phyloP scores from a whole-genome alignment of 1,140 invertebrate species.

The Nephila pilipes region DNA sequence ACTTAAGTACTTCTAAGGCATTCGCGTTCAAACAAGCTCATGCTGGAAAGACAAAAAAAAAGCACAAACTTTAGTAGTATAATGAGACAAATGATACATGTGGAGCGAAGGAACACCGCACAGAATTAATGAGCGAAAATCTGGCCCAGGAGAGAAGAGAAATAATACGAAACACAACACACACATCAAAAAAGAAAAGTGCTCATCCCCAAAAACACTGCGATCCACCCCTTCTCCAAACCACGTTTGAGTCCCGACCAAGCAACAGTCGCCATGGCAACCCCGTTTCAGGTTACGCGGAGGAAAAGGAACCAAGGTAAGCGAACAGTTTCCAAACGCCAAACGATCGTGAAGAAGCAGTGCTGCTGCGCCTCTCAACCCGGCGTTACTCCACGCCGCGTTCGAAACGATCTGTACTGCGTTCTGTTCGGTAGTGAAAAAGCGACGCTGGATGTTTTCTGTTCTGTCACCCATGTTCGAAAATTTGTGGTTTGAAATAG shows the following conservation, averaged over 20 bases:
- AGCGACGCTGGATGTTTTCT: conserved; percentile 9
- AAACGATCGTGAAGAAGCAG: conserved; percentile 49
- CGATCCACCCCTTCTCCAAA: conserved; percentile 58
- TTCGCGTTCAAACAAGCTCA: background rate
- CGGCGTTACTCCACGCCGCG: conserved; percentile 43
- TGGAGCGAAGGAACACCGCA: conserved; percentile 10
- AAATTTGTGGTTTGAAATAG: background rate
- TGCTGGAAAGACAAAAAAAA: background rate
- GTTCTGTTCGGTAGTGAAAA: conserved; percentile 6
- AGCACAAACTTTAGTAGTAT: background rate
- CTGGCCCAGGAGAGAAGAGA: background rate
- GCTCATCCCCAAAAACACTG: conserved; percentile 27
- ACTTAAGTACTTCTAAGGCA: background rate
- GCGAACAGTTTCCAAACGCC: conserved; percentile 59
- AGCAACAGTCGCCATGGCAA: conserved; percentile 60
- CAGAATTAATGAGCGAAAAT: conserved; percentile 34
- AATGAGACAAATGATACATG: background rate
- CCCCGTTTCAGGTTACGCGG: conserved; percentile 70
- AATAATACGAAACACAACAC: conserved; percentile 19
- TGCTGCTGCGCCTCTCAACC: conserved; percentile 3
- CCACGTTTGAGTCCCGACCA: conserved; percentile 48
- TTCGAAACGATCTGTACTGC: background rate
- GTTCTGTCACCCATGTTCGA: conserved; percentile 22
- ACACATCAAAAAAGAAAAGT: background rate
- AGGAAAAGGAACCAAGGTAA: conserved; percentile 47